Conservation (phyloP, 2,113 vertebrate species). For the Apistogramma diplotaenia region DNA sequence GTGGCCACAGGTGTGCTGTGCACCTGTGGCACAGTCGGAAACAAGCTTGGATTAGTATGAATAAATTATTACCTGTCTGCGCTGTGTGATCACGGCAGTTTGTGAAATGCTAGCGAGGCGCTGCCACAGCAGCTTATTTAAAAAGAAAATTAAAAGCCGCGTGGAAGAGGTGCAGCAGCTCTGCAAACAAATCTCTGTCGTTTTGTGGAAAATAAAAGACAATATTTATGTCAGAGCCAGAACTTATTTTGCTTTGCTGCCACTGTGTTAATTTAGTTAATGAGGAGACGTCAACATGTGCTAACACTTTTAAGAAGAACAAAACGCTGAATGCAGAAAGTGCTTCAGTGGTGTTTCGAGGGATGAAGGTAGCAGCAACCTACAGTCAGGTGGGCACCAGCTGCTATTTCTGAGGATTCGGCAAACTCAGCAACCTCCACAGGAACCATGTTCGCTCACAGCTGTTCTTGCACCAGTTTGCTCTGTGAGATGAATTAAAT, state of each 20-base stretch:
- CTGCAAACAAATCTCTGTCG: not conserved
- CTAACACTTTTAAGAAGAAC: not conserved
- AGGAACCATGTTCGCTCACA: not conserved
- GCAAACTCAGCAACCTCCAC: not conserved
- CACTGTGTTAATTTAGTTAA: not conserved
- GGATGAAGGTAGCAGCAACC: not conserved
- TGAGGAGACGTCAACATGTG: not conserved
- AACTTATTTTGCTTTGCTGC: not conserved
- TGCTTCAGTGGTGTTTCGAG: not conserved
- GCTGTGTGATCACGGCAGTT: not conserved
- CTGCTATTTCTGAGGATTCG: not conserved
- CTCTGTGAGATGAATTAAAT: not conserved
- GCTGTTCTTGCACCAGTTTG: not conserved
- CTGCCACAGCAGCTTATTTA: not conserved
- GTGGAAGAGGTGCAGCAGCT: not conserved
- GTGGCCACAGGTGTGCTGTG: constrained; percentile 19
- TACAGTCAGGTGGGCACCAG: not conserved
- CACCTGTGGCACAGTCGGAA: constrained; percentile 42
- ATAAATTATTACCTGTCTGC: constrained; percentile 33
- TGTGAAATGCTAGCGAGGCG: not conserved
- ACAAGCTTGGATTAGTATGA: constrained; percentile 25
- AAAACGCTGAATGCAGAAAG: not conserved
- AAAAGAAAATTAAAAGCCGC: not conserved
- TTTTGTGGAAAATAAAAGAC: not conserved
- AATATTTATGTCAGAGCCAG: not conserved